Evolutionary conservation across 2,888 invertebrate genomes (phyloP).

Genomic region (Xanthorhoe designata): DNA sequence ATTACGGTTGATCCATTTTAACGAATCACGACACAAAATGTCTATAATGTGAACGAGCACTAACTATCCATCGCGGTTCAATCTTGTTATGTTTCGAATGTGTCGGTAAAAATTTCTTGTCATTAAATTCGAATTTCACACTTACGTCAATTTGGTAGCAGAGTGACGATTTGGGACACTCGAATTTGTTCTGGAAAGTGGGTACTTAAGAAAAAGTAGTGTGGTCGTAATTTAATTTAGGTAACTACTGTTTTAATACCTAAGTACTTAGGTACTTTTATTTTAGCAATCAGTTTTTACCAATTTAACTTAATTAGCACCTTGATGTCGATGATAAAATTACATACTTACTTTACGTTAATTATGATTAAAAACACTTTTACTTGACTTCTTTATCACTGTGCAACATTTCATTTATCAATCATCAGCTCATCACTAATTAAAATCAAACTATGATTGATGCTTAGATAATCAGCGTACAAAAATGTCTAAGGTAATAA

Average conservation of each 20-base stretch:
- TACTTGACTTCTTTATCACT: not conserved
- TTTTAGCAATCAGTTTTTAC: not conserved
- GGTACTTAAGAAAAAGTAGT: slow-evolving; percentile 28
- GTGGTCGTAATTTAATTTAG: slow-evolving; percentile 31
- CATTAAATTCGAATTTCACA: slow-evolving; percentile 53
- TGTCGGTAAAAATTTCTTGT: slow-evolving; percentile 49
- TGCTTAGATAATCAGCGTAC: slow-evolving; percentile 17
- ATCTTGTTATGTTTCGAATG: slow-evolving; percentile 40
- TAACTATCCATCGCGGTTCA: slow-evolving; percentile 25
- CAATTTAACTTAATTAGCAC: not conserved
- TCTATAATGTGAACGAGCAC: slow-evolving; percentile 18
- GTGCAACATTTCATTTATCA: slow-evolving; percentile 1
- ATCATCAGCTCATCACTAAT: slow-evolving; percentile 18
- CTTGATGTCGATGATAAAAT: not conserved
- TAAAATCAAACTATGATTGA: slow-evolving; percentile 27
- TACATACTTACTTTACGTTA: not conserved
- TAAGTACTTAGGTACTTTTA: too few relatives aligned
- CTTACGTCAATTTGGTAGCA: slow-evolving; percentile 44
- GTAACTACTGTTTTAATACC: slow-evolving; percentile 5
- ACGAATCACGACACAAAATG: not conserved
- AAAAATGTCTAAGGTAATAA: slow-evolving; percentile 41
- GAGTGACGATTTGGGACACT: slow-evolving; percentile 45
- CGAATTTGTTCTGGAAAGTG: slow-evolving; percentile 41
- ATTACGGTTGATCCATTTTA: not conserved
- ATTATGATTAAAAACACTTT: not conserved